A percentile compares a stretch with the other conserved stretches of the same genome.
Conservation (phyloP, 1,140 invertebrate species). For the Papilio helenus region DNA sequence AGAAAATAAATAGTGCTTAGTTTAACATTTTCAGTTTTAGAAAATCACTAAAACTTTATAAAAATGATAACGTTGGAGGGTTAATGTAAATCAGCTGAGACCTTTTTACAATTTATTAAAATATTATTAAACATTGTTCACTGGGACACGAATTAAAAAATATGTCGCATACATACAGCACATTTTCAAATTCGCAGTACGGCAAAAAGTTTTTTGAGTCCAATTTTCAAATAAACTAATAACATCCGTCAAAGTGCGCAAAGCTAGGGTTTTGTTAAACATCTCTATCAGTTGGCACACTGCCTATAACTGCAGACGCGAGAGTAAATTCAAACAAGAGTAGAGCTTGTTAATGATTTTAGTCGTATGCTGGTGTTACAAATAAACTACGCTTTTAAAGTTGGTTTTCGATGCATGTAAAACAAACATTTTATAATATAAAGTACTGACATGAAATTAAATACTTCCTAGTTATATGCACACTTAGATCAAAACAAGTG, state of each 20-base stretch:
- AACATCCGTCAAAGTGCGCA: not conserved
- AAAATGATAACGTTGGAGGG: no score
- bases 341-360: not conserved
- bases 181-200: not conserved
- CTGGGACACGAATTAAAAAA: no score
- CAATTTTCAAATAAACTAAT: not conserved
- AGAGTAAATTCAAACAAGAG: not conserved
- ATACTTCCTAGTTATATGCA: not conserved
- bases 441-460: not conserved
- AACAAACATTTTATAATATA: not conserved
- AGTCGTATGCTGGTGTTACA: not conserved
- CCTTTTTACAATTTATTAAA: no score
- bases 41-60: no score
- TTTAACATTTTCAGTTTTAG: no score
- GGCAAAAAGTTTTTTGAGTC: not conserved
- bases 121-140: no score
- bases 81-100: no score
- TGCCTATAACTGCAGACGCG: not conserved
- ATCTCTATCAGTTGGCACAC: slow-evolving; percentile 7
- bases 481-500: no score
- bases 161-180: not conserved
- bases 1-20: no score
- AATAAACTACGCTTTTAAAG: no score
- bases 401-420: no score
- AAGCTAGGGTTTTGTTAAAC: slow-evolving; percentile 7